These are phyloP conservation scores for Camponotus pennsylvanicus DNA, from an alignment of 1,140 invertebrate species.

Conservation along the genomic window DNA sequence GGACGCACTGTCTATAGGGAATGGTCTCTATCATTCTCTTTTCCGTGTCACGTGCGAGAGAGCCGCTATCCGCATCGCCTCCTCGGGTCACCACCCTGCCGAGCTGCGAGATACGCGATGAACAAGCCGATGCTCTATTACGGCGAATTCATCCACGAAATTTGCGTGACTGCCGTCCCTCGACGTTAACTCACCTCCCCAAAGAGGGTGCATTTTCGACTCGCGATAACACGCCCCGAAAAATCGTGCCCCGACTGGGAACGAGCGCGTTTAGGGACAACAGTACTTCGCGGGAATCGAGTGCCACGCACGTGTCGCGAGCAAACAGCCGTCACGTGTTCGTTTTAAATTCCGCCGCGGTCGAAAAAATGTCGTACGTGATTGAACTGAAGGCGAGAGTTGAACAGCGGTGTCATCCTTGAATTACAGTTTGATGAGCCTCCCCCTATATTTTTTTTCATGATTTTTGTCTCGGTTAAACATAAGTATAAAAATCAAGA, in stretches of 20 bases:
- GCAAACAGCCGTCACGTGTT: slow-evolving; percentile 39
- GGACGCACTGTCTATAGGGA: slow-evolving; percentile 29
- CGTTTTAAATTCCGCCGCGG: slow-evolving; percentile 31
- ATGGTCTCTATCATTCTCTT: slow-evolving; percentile 26
- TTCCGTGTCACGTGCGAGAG: slow-evolving; percentile 2
- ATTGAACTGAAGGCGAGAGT: slow-evolving; percentile 32
- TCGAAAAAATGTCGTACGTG: slow-evolving; percentile 15
- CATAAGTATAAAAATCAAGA: neutral
- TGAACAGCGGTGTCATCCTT: neutral
- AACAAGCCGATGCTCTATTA: slow-evolving; percentile 54
- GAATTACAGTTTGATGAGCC: slow-evolving; percentile 33
- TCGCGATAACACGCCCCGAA: slow-evolving; percentile 23
- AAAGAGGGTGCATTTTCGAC: slow-evolving; percentile 51
- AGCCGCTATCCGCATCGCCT: neutral
- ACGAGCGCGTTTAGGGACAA: slow-evolving; percentile 40
- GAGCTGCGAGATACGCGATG: slow-evolving; percentile 61
- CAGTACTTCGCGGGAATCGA: slow-evolving; percentile 23
- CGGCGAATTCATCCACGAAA: slow-evolving; percentile 67
- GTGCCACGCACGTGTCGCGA: slow-evolving; percentile 33
- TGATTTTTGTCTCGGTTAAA: neutral
- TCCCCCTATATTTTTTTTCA: neutral
- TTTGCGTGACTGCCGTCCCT: slow-evolving; percentile 24
- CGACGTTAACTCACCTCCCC: slow-evolving; percentile 1
- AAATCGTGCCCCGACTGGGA: slow-evolving; percentile 44
- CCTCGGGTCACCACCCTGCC: neutral